Conservation (phyloP, 1,140 invertebrate species). For the Halotydeus destructor region DNA sequence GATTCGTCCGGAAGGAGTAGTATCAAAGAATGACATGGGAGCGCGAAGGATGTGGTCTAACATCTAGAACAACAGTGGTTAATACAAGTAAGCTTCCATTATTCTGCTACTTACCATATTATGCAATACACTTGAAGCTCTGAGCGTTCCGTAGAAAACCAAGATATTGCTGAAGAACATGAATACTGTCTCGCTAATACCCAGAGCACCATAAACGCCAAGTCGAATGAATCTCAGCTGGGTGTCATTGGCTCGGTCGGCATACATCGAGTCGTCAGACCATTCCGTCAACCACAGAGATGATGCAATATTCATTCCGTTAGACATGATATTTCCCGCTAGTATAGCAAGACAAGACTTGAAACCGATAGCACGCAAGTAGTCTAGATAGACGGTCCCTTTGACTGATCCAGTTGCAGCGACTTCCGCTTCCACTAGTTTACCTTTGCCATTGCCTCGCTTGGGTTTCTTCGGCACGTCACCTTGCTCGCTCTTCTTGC, state of each 20-base stretch:
- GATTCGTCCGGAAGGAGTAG: constrained; percentile 42
- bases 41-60: constrained; percentile 36
- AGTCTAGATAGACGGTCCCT: constrained; percentile 8
- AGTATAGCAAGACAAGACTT: constrained; percentile 6
- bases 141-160: constrained; percentile 6
- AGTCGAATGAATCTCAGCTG: constrained; percentile 50
- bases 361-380: constrained; percentile 8
- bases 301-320: constrained; percentile 20
- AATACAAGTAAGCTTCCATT: not conserved
- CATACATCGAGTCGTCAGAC: constrained; percentile 22
- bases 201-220: constrained; percentile 68
- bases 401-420: constrained; percentile 12
- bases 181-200: constrained; percentile 41
- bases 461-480: not conserved
- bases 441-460: constrained; percentile 20
- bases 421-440: constrained; percentile 28
- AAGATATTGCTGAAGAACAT: constrained; percentile 1
- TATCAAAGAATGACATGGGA: constrained; percentile 41
- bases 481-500: not conserved
- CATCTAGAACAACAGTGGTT: no score
- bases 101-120: constrained; percentile 30
- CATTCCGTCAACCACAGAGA: constrained; percentile 25
- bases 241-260: constrained; percentile 22
- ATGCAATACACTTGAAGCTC: constrained; percentile 4
- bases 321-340: constrained; percentile 14